Evolutionary conservation across 2,797 vertebrate species (phyloP).

Genomic region (Chaunax sp.): DNA sequence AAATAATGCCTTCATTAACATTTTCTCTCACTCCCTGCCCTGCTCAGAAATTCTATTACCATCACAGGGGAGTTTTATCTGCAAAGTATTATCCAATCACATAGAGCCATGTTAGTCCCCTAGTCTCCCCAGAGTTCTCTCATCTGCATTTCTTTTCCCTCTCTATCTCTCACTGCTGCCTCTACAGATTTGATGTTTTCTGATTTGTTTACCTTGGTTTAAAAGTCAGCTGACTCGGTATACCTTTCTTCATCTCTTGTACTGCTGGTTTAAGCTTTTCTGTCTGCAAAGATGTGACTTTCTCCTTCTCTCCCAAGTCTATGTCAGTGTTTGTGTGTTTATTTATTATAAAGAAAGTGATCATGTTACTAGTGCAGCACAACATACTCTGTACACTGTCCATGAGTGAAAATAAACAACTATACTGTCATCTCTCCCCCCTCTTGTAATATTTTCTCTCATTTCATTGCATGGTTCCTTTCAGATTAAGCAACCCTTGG

Average conservation of each 20-base stretch:
- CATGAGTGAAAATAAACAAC: constrained; percentile 72
- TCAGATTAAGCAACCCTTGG: constrained; percentile 3
- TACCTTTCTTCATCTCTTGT: constrained; percentile 11
- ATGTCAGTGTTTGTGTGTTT: constrained; percentile 69
- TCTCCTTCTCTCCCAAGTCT: constrained; percentile 43
- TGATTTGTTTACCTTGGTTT: constrained; percentile 14
- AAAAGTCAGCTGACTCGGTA: constrained; percentile 7
- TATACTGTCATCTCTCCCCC: constrained; percentile 36
- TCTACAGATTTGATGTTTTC: constrained; percentile 1
- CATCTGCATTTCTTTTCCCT: constrained; percentile 25
- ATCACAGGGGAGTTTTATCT: constrained; percentile 49
- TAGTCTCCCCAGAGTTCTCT: constrained; percentile 22
- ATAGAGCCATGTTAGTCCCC: constrained; percentile 49
- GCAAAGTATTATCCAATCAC: constrained; percentile 36
- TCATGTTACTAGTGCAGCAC: constrained; percentile 67
- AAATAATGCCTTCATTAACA: constrained; percentile 21
- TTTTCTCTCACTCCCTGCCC: constrained; percentile 43
- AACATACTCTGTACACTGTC: constrained; percentile 72
- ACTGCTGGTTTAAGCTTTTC: constrained; percentile 40
- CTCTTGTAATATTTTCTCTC: constrained; percentile 23
- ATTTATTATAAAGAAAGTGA: constrained; percentile 77
- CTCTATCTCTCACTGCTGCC: constrained; percentile 17
- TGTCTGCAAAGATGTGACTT: constrained; percentile 34
- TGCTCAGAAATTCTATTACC: constrained; percentile 19
- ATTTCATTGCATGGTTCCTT: constrained; percentile 2